Evolutionary conservation across 2,113 vertebrate genomes (phyloP).

Genomic region (Alligator mississippiensis): DNA sequence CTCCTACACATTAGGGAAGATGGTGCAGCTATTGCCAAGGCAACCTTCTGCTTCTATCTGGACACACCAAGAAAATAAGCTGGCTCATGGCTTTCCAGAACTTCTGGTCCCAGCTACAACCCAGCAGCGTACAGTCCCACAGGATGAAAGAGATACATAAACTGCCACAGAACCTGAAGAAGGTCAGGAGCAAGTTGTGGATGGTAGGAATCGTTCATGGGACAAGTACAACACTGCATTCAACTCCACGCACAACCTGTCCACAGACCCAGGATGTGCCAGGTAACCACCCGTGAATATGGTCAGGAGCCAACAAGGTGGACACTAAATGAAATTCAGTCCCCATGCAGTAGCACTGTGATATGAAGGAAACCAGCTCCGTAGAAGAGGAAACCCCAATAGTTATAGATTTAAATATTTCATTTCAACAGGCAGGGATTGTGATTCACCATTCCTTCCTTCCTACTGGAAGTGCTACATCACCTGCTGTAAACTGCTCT

Average conservation of each 20-base stretch:
- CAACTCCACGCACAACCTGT: neutral
- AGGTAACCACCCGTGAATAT: neutral
- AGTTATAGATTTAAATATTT: neutral
- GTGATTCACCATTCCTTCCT: neutral
- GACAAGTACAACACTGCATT: neutral
- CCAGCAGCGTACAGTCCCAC: neutral
- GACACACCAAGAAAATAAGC: neutral
- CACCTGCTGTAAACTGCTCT: too few relatives aligned
- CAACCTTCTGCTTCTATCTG: neutral
- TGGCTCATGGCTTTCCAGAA: neutral
- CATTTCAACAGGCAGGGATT: neutral
- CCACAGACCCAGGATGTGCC: neutral
- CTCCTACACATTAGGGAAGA: neutral
- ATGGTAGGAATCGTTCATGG: neutral
- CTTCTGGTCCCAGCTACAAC: neutral
- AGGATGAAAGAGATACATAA: rapidly evolving
- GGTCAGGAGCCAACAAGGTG: neutral
- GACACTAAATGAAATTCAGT: neutral
- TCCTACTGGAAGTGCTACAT: too few relatives aligned
- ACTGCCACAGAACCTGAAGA: neutral
- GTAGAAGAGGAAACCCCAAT: neutral
- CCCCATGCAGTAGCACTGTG: neutral
- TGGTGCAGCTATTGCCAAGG: neutral
- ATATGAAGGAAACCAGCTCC: neutral
- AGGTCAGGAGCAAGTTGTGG: neutral